These are phyloP conservation scores for Lutjanus argentimaculatus DNA, from an alignment of 2,797 vertebrate genomes.

Conservation along the genomic window DNA sequence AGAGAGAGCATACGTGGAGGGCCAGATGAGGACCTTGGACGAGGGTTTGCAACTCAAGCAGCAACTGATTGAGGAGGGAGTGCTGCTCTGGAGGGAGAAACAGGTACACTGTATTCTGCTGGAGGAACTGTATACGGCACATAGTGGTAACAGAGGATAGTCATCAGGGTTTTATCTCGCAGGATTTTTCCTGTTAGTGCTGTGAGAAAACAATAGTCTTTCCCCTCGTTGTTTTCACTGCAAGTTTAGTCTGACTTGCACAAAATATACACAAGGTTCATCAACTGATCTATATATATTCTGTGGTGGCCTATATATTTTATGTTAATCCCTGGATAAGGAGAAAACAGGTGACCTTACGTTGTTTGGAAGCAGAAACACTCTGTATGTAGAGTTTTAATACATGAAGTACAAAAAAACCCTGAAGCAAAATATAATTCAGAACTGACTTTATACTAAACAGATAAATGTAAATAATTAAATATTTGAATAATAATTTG, in stretches of 20 bases:
- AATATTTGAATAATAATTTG: not conserved
- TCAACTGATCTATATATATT: slow-evolving; percentile 6
- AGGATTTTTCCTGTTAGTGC: slow-evolving; percentile 16
- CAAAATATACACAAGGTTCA: not conserved
- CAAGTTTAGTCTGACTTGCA: not conserved
- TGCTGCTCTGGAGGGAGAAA: slow-evolving; percentile 84
- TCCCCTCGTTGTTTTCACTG: not conserved
- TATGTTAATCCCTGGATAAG: not conserved
- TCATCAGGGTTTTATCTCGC: not conserved
- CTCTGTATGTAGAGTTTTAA: not conserved
- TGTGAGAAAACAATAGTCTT: slow-evolving; percentile 1
- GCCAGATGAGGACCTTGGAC: slow-evolving; percentile 83
- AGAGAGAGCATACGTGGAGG: slow-evolving; percentile 81
- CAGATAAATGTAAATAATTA: not conserved
- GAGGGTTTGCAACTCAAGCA: slow-evolving; percentile 83
- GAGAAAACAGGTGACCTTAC: not conserved
- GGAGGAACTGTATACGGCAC: not conserved
- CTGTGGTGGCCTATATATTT: slow-evolving; percentile 3
- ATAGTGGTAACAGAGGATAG: slow-evolving; percentile 1
- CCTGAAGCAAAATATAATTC: not conserved
- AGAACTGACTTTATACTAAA: not conserved
- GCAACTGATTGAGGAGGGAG: slow-evolving; percentile 85
- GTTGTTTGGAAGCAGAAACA: not conserved
- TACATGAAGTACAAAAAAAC: not conserved
- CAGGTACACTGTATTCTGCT: slow-evolving; percentile 73